Conservation (phyloP, 2,797 vertebrate genomes). For the Labroides dimidiatus region DNA sequence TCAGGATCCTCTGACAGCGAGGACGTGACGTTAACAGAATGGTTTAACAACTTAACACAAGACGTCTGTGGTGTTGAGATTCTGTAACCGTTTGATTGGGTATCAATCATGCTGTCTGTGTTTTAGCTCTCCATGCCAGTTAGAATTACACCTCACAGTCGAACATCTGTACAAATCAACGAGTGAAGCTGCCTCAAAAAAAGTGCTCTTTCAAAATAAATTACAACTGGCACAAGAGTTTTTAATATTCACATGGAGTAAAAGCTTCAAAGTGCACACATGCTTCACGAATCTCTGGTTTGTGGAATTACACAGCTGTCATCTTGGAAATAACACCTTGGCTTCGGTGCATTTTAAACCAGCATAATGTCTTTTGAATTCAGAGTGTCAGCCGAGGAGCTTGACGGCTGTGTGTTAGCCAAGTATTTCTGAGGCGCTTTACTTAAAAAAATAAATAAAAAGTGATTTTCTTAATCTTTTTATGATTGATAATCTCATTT, state of each 20-base stretch:
- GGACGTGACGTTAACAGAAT: too few species aligned
- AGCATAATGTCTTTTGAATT: too few species aligned
- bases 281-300: neutral
- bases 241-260: neutral
- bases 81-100: neutral
- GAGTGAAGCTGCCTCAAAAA: neutral
- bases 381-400: too few species aligned
- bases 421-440: too few species aligned
- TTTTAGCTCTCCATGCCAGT: constrained; percentile 5
- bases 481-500: too few species aligned
- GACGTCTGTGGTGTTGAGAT: neutral
- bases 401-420: too few species aligned
- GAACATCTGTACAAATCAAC: neutral
- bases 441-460: too few species aligned
- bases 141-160: neutral
- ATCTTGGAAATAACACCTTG: too few species aligned
- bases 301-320: too few species aligned
- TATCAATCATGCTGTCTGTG: neutral
- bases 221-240: neutral
- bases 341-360: too few species aligned
- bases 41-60: too few species aligned
- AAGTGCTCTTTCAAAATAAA: neutral
- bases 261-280: neutral
- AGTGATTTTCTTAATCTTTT: too few species aligned
- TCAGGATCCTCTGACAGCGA: constrained; percentile 15